Evolutionary conservation across 2,113 vertebrate species (phyloP).

Genomic region (Cynocephalus volans): DNA sequence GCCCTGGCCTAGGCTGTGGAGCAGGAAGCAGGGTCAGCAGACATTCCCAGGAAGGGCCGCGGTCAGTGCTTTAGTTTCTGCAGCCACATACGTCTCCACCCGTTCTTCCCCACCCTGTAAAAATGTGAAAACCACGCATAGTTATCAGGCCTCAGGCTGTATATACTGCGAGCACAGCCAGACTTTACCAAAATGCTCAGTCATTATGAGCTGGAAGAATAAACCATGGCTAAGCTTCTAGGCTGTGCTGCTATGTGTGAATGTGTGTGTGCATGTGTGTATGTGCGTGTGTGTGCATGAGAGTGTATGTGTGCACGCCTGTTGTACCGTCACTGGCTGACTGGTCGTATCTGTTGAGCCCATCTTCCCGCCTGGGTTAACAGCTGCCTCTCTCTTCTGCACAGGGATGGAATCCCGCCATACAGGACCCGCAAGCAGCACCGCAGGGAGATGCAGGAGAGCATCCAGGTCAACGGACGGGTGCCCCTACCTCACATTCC

Average conservation of each 20-base stretch:
- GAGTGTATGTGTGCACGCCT: background rate
- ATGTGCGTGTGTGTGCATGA: background rate
- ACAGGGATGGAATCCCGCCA: constrained; percentile 97
- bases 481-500: constrained; percentile 99
- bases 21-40: background rate
- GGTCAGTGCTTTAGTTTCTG: background rate
- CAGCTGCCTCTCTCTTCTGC: constrained; percentile 47
- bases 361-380: background rate
- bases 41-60: background rate
- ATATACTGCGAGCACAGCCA: too few species aligned
- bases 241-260: background rate
- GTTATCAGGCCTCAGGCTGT: background rate
- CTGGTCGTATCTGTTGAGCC: too few species aligned
- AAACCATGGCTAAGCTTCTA: background rate
- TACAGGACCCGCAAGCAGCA: constrained; percentile 97
- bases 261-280: background rate
- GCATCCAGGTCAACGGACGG: constrained; percentile 98
- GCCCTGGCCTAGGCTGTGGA: background rate
- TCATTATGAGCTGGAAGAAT: background rate
- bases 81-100: too few species aligned
- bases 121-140: background rate
- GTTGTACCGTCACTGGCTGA: background rate
- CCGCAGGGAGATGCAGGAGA: constrained; percentile 99
- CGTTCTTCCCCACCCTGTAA: background rate
- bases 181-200: background rate